Evolutionary conservation across 2,888 invertebrate species (phyloP), one percentile per base, ranked within the genome.

Genomic region (Leptopilina drosophilae): DNA sequence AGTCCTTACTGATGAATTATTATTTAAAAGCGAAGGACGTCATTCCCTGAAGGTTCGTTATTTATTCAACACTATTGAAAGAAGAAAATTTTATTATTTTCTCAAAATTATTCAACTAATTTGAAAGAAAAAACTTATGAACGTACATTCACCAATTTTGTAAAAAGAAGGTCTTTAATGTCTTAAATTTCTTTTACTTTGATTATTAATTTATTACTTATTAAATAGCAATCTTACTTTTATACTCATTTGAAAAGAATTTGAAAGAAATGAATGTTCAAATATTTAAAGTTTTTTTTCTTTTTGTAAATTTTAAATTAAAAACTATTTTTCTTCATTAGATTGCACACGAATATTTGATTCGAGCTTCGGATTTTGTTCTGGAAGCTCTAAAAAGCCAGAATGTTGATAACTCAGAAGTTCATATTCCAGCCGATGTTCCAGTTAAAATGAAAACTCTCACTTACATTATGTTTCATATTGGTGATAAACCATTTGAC

Each of bases 401-500:
- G 40, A 87, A 88, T 79, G 91, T 91, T 65, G 92, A 90, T 42
- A 67, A 82, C 53, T n/a, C 66, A 12, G 66, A 79, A 20, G n/a
- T 67, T 73, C 20, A 15, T 64, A 76, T 56, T 64, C 65, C 64
- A 20, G 77, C 81, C 26, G 79, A 84, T 64, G 80, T 84, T 6
- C 85, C 85, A 0, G 78, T 82, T 8, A 49, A 83, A 12, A 76
- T 83, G 3, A 90, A 90, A 0, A 94, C 95, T 0, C 91, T 97
- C 12, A 91, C 96, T 0, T 95, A 95, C 87, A 94, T 94, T 8
- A 96, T 97, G 96, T 97, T 97, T 88, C 96, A 96, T 87, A 96
- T 97, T 80, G 83, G 66, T 2, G 93, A 94, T 81, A 92, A 93
- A 20, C 94, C 95, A 0, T 97, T 97, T 89, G 96, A 97, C 92